Conservation (phyloP, 2,888 invertebrate genomes). For the Acanthococcus lagerstroemiae region DNA sequence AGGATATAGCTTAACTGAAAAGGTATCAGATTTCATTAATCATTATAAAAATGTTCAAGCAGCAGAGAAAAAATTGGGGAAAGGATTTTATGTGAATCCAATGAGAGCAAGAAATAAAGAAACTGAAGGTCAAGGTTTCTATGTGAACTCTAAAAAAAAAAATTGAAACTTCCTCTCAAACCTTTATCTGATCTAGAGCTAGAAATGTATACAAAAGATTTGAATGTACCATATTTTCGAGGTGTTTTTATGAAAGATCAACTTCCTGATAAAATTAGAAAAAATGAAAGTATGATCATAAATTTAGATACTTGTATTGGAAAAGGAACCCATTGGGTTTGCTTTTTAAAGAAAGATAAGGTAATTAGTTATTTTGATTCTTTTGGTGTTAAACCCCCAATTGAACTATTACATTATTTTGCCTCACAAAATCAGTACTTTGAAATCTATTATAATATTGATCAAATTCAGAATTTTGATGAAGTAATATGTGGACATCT, state of each 20-base stretch:
- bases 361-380: too few relatives aligned
- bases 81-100: background rate
- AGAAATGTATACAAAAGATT: too few relatives aligned
- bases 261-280: too few relatives aligned
- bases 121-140: background rate
- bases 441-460: background rate
- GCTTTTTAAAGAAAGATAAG: too few relatives aligned
- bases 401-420: too few relatives aligned
- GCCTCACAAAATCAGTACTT: background rate
- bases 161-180: background rate
- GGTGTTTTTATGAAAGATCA: too few relatives aligned
- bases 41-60: background rate
- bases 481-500: conserved; percentile 3
- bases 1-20: background rate
- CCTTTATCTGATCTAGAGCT: conserved; percentile 4
- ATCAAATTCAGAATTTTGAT: conserved; percentile 5
- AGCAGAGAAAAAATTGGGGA: background rate
- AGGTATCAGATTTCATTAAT: background rate
- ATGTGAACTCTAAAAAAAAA: background rate
- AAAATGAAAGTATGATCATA: too few relatives aligned
- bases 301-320: too few relatives aligned
- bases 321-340: too few relatives aligned
- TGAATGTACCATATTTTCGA: too few relatives aligned
- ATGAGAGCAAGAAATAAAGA: background rate
- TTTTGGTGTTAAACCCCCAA: too few relatives aligned